Percentiles rank a stretch among this genome's conserved stretches.
Conservation (phyloP, 2,113 vertebrate species). For the Prochilodus magdalenae region DNA sequence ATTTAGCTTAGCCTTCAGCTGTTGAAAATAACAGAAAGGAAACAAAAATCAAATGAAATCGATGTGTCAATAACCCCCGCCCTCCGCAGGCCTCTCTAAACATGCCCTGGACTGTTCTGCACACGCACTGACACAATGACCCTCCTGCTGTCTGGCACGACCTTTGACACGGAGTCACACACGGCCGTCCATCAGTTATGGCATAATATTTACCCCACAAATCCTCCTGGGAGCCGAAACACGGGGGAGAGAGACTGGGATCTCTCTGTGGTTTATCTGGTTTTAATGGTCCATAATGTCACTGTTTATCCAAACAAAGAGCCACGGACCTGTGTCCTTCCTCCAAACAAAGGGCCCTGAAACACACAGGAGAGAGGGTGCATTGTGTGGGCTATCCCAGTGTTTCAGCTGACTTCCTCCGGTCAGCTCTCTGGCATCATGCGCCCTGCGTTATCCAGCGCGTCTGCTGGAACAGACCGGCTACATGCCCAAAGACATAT, state of each 20-base stretch:
- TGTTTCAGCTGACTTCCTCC: slow-evolving; percentile 25
- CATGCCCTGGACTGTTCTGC: slow-evolving; percentile 6
- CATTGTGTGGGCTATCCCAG: background rate
- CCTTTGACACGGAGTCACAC: slow-evolving; percentile 33
- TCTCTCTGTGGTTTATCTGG: background rate
- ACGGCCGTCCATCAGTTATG: slow-evolving; percentile 19
- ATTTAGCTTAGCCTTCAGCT: background rate
- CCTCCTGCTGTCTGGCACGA: background rate
- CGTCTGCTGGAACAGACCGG: slow-evolving; percentile 11
- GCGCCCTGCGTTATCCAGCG: background rate
- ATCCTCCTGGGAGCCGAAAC: slow-evolving; percentile 1
- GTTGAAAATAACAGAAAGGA: background rate
- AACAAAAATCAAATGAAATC: background rate
- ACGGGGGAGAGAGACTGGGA: background rate
- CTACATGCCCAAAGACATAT: background rate
- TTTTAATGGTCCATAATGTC: slow-evolving; percentile 19
- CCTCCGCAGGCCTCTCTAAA: background rate
- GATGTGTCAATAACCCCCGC: background rate
- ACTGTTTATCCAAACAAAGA: slow-evolving; percentile 2
- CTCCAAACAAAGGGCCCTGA: background rate
- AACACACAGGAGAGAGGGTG: background rate
- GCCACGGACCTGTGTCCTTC: too few relatives aligned
- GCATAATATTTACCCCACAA: slow-evolving; percentile 35
- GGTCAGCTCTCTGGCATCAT: slow-evolving; percentile 5
- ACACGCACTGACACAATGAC: slow-evolving; percentile 5